phyloP scores from a whole-genome alignment of 2,113 vertebrate species.

The Callorhinus ursinus region DNA sequence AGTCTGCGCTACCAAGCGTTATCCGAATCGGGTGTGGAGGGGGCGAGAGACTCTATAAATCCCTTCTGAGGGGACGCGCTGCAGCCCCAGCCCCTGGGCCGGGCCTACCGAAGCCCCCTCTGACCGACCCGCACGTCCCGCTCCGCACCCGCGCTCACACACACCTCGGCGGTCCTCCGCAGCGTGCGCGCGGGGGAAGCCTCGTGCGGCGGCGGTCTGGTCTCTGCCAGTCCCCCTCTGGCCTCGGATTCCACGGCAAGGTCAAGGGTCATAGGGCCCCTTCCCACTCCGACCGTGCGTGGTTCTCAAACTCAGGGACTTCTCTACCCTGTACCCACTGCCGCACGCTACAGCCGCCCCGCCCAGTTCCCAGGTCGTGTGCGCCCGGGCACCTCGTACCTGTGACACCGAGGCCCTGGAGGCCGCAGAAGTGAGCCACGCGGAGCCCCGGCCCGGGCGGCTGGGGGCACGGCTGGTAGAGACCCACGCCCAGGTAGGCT shows the following conservation, averaged over 20 bases:
- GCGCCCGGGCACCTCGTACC: conserved; percentile 33
- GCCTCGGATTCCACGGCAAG: neutral
- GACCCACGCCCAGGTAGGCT: neutral
- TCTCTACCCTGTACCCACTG: neutral
- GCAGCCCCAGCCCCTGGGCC: neutral
- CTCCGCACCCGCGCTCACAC: neutral
- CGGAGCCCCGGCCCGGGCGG: conserved; percentile 49
- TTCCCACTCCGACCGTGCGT: neutral
- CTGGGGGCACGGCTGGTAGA: neutral
- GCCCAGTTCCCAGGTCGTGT: neutral
- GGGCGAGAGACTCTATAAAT: neutral
- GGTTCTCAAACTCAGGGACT: neutral
- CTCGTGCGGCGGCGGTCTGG: neutral
- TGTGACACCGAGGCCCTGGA: neutral
- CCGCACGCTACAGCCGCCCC: neutral
- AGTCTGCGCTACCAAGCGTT: neutral
- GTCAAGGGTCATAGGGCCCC: neutral
- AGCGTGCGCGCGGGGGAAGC: neutral
- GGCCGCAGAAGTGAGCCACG: conserved; percentile 49
- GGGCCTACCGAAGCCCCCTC: fast-evolving
- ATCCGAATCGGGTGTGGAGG: neutral
- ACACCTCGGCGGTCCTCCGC: neutral
- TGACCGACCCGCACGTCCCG: neutral
- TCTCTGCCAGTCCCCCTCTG: neutral
- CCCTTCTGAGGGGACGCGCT: fast-evolving